Conservation (phyloP, 2,888 invertebrate genomes). For the Notodonta dromedarius region DNA sequence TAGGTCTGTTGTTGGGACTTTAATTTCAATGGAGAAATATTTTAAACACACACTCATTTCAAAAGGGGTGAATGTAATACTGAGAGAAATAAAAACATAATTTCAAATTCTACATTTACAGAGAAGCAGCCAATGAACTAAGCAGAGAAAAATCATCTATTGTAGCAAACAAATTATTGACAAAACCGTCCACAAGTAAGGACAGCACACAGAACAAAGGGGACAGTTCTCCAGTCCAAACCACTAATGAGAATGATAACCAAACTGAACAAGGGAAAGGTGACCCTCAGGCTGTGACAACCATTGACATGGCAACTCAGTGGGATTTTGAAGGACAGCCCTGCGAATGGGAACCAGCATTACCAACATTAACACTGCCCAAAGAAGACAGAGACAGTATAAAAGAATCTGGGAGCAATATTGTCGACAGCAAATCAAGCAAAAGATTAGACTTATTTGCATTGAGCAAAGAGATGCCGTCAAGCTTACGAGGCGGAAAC, state of each 20-base stretch:
- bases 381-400: constrained; percentile 55
- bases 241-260: constrained; percentile 32
- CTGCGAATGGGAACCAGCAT: constrained; percentile 61
- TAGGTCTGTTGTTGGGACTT: constrained; percentile 49
- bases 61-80: background rate
- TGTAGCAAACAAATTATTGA: constrained; percentile 48
- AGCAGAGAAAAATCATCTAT: constrained; percentile 67
- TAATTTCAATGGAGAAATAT: background rate
- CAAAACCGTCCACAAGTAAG: constrained; percentile 40
- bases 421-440: constrained; percentile 49
- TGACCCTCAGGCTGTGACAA: constrained; percentile 31
- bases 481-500: constrained; percentile 61
- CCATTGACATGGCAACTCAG: constrained; percentile 71
- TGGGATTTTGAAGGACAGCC: constrained; percentile 62
- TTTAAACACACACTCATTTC: background rate
- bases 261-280: constrained; percentile 26
- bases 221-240: constrained; percentile 19
- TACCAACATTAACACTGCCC: constrained; percentile 59
- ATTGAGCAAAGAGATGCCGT: constrained; percentile 76
- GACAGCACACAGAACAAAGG: constrained; percentile 28
- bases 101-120: constrained; percentile 38
- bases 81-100: background rate
- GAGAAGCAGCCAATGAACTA: constrained; percentile 72
- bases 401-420: constrained; percentile 48
- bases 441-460: constrained; percentile 71